These are phyloP conservation scores for Cotesia congregata DNA, from an alignment of 2,888 invertebrate genomes.

Conservation along the genomic window DNA sequence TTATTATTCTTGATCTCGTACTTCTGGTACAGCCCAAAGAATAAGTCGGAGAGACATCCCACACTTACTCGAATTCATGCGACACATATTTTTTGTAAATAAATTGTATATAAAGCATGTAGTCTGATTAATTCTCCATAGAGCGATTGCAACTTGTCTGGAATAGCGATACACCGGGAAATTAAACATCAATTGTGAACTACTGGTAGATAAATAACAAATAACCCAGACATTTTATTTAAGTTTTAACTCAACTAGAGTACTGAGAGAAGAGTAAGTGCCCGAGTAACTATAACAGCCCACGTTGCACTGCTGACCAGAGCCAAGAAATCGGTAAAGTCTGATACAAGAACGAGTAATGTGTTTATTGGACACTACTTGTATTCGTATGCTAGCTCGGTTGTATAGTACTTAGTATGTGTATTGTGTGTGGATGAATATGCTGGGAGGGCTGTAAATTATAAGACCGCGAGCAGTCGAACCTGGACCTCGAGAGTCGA, in stretches of 20 bases:
- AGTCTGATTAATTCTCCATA: slow-evolving; percentile 29
- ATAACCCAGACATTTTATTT: not conserved
- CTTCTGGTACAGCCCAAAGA: not conserved
- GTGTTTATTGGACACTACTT: slow-evolving; percentile 9
- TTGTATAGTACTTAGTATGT: not conserved
- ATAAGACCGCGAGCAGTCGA: slow-evolving; percentile 67
- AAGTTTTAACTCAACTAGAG: slow-evolving; percentile 3
- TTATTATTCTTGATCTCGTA: slow-evolving; percentile 35
- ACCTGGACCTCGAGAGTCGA: slow-evolving; percentile 51
- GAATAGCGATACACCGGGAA: not conserved
- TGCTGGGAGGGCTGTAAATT: slow-evolving; percentile 62
- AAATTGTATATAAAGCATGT: slow-evolving; percentile 18
- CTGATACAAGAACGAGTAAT: slow-evolving; percentile 51
- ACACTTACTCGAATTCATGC: slow-evolving; percentile 26
- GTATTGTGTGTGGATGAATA: slow-evolving; percentile 28
- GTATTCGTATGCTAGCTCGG: no score
- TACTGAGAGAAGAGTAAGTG: slow-evolving; percentile 62
- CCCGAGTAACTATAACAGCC: slow-evolving; percentile 63
- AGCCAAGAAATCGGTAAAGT: slow-evolving; percentile 34
- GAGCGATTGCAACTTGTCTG: slow-evolving; percentile 17
- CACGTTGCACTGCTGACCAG: slow-evolving; percentile 58
- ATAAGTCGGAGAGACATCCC: slow-evolving; percentile 44
- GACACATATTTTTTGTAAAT: not conserved
- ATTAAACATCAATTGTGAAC: not conserved
- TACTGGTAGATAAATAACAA: not conserved